phyloP scores from a whole-genome alignment of 2,797 vertebrate genomes.

The Coranthus polyacanthus region DNA sequence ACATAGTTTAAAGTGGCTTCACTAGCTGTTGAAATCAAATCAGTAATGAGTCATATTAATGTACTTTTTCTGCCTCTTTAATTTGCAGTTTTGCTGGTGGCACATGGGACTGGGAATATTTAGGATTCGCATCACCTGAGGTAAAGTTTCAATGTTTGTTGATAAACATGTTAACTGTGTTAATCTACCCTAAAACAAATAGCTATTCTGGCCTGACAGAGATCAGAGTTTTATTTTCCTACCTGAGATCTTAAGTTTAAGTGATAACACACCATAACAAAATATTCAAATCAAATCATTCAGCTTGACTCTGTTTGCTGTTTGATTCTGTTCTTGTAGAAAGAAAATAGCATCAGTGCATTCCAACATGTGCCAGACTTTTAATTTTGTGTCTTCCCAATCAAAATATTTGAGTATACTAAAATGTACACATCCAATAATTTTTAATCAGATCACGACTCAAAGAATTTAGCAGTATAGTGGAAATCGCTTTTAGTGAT shows the following conservation, averaged over 20 bases:
- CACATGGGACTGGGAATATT: conserved; percentile 99
- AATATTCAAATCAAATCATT: background rate
- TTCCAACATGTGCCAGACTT: too few species aligned
- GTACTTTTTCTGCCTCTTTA: conserved; percentile 36
- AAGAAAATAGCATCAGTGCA: too few species aligned
- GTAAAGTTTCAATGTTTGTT: conserved; percentile 76
- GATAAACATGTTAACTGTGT: conserved; percentile 28
- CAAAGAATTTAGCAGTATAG: background rate
- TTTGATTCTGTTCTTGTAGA: too few species aligned
- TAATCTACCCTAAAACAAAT: background rate
- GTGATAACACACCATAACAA: background rate
- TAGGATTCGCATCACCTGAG: conserved; percentile 99
- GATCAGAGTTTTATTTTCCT: background rate
- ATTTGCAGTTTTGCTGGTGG: conserved; percentile 96
- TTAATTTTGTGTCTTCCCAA: too few species aligned
- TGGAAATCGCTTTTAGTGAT: too few species aligned
- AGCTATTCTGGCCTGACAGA: background rate
- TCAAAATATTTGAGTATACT: too few species aligned
- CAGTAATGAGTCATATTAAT: background rate
- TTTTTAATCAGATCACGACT: too few species aligned
- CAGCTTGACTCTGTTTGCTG: background rate
- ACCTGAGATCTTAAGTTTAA: background rate
- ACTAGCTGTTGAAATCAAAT: too few species aligned
- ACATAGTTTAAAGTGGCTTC: too few species aligned
- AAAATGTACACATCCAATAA: too few species aligned